These are phyloP conservation scores for Philypnodon macrostomus DNA, from an alignment of 2,797 vertebrate genomes.

Conservation along the genomic window DNA sequence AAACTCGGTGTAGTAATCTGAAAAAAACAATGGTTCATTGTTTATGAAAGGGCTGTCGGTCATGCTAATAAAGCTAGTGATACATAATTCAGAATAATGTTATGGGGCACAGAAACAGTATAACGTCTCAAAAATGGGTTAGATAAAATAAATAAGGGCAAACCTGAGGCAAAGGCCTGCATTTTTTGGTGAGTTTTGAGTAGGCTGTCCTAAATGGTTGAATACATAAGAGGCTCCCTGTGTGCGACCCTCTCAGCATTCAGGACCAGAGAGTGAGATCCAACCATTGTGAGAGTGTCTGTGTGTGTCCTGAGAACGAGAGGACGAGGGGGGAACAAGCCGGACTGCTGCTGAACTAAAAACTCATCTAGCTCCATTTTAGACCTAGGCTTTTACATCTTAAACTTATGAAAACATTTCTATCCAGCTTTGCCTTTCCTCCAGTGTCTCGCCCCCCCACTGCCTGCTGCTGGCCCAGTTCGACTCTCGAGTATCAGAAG, in stretches of 20 bases:
- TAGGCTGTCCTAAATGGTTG: slow-evolving; percentile 74
- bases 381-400: slow-evolving; percentile 47
- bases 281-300: slow-evolving; percentile 70
- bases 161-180: slow-evolving; percentile 44
- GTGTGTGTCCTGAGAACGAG: slow-evolving; percentile 58
- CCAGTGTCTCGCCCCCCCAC: slow-evolving; percentile 15
- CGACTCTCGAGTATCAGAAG: slow-evolving; percentile 40
- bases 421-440: slow-evolving; percentile 54
- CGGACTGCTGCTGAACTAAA: slow-evolving; percentile 29
- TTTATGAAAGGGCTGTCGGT: too few species aligned
- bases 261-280: slow-evolving; percentile 72
- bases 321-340: slow-evolving; percentile 25
- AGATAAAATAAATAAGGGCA: slow-evolving; percentile 48
- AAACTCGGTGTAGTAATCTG: slow-evolving; percentile 94
- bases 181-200: slow-evolving; percentile 41
- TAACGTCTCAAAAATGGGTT: slow-evolving; percentile 29
- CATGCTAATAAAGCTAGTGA: neutral
- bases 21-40: slow-evolving; percentile 19
- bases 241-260: slow-evolving; percentile 76
- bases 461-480: slow-evolving; percentile 31
- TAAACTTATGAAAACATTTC: slow-evolving; percentile 65
- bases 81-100: neutral
- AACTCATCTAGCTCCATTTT: slow-evolving; percentile 43
- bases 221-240: slow-evolving; percentile 77
- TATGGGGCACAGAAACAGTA: neutral